Base-by-base conservation (phyloP, 2,797 vertebrate genomes). In the Helostoma temminkii region DNA sequence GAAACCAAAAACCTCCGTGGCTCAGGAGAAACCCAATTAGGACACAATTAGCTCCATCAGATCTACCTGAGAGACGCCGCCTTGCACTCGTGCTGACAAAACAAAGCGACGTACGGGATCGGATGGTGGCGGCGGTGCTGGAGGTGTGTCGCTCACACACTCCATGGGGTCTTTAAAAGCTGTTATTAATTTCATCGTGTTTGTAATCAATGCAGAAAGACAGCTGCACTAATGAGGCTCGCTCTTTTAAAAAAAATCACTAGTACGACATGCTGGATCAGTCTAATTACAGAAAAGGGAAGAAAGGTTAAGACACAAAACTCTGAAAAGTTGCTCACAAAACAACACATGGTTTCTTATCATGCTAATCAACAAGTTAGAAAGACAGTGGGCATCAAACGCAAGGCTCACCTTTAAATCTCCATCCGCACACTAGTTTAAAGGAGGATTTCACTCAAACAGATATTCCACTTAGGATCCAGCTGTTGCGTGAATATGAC, bases 311-410 rank as follows among this genome's bases (percentile, higher is more conserved):
- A 21, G 36, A 66, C 0, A 9, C 5, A 32, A 36, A 62, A 60
- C 59, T 70, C 46, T 8, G 2, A 54, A 63, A 85, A 73, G 58
- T 80, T 76, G 41, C 2, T 14, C 5, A 16, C 24, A 34, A 45
- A 43, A 25, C 22, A 5, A n/a, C 39, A 7, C 0, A 8, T 22
- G 19, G 19, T 22, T 48, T 34, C 39, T n/a, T 39, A 48, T 19
- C 32, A 12, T 2, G 12, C 25, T 65, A 9, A 83, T 85, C 90
- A 87, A 85, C 86, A 88, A 88, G 86, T 89, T 65, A 45, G 26
- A 18, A 5, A n/a, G 45, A 18, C 7, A 11, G 53, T 8, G 12
- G 18, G n/a, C 78, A 49, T 16, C n/a, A 32, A 48, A 72, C 19
- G 19, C 12, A 24, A 9, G 11, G 28, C 86, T 89, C 76, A 90